Conservation (phyloP, 2,113 vertebrate genomes). For the Pseudonaja textilis region DNA sequence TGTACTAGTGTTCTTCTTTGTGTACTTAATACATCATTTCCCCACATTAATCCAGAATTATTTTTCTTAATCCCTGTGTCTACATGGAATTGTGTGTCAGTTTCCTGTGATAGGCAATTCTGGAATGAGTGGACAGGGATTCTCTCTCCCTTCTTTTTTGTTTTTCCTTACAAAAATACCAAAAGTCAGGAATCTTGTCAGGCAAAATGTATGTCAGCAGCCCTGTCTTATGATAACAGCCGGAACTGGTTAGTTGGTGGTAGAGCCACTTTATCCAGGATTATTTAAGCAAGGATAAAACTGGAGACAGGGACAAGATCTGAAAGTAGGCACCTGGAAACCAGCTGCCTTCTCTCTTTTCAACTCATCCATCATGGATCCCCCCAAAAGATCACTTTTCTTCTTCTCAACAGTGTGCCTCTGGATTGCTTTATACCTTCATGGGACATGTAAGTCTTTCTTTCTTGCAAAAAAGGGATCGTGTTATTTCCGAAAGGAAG, state of each 20-base stretch:
- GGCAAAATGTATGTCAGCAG: constrained; percentile 15
- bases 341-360: neutral
- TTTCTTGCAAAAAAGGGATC: neutral
- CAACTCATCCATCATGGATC: neutral
- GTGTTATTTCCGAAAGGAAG: neutral
- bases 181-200: neutral
- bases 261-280: neutral
- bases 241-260: neutral
- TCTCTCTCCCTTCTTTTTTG: neutral
- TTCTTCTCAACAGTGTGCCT: neutral
- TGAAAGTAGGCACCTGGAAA: neutral
- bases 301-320: neutral
- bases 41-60: neutral
- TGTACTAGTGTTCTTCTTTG: neutral
- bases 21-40: neutral
- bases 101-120: constrained; percentile 7
- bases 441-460: constrained; percentile 3
- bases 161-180: constrained; percentile 2
- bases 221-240: neutral
- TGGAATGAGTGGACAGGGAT: constrained; percentile 5
- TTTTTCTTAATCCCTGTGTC: neutral
- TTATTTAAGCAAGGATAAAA: constrained; percentile 7
- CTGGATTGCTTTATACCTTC: neutral
- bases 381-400: neutral
- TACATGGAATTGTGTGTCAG: constrained; percentile 13